Evolutionary conservation across 2,113 vertebrate genomes (phyloP).

Genomic region (Reinhardtius hippoglossoides): DNA sequence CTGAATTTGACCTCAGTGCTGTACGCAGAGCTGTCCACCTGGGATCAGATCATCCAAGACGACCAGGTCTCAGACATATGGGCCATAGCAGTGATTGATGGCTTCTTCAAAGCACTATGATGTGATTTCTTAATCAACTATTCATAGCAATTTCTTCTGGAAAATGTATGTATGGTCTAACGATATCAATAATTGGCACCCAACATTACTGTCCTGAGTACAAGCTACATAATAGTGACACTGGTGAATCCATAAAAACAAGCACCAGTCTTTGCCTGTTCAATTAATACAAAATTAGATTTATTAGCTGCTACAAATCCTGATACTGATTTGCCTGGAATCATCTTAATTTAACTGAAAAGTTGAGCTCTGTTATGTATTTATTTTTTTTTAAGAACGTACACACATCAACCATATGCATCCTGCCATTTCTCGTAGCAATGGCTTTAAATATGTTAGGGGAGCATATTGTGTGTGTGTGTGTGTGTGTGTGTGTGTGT

Average conservation of each 20-base stretch:
- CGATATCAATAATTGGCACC: not conserved
- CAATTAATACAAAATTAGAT: not conserved
- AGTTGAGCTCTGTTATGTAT: too few relatives aligned
- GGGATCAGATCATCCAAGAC: not conserved
- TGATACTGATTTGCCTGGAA: not conserved
- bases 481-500: slow-evolving; percentile 22
- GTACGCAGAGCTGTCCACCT: not conserved
- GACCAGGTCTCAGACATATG: too few relatives aligned
- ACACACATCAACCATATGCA: too few relatives aligned
- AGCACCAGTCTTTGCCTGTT: not conserved
- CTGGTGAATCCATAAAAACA: not conserved
- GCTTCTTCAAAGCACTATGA: too few relatives aligned
- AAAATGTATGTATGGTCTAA: too few relatives aligned
- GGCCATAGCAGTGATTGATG: too few relatives aligned
- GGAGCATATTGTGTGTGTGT: not conserved
- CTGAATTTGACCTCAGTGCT: not conserved
- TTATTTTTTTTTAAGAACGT: too few relatives aligned
- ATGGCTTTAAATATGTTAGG: not conserved
- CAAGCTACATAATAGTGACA: not conserved
- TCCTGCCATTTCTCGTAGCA: too few relatives aligned
- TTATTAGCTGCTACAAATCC: not conserved
- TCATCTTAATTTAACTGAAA: too few relatives aligned
- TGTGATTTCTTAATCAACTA: not conserved
- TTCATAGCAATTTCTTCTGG: too few relatives aligned
- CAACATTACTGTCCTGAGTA: not conserved